These are phyloP conservation scores for Eretmocerus hayati DNA, from an alignment of 2,888 invertebrate genomes.

Conservation along the genomic window DNA sequence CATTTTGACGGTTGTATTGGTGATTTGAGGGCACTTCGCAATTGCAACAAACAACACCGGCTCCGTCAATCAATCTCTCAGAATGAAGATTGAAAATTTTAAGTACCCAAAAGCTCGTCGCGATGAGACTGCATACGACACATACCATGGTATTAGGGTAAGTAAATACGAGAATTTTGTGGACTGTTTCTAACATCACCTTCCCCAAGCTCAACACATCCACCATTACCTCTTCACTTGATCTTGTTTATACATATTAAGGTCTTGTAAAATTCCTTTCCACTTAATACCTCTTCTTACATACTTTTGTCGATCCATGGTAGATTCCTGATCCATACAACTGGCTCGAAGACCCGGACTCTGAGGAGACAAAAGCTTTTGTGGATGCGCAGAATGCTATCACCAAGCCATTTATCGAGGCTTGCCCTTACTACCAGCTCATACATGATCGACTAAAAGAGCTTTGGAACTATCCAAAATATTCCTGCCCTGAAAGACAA, in stretches of 20 bases:
- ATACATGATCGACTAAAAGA: slow-evolving; percentile 76
- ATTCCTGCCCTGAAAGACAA: slow-evolving; percentile 74
- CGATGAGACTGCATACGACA: slow-evolving; percentile 71
- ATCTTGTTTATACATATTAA: no score
- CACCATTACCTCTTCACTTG: no score
- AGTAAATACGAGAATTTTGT: no score
- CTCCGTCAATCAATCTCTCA: no score
- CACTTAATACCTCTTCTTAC: no score
- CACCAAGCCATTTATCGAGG: slow-evolving; percentile 76
- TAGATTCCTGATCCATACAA: slow-evolving; percentile 72
- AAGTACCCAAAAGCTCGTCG: slow-evolving; percentile 72
- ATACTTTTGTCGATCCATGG: slow-evolving; percentile 65
- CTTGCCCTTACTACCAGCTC: slow-evolving; percentile 64
- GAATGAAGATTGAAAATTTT: no score
- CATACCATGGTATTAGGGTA: slow-evolving; percentile 77
- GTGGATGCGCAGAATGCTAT: slow-evolving; percentile 86
- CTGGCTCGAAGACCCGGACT: slow-evolving; percentile 95
- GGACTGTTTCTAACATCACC: no score
- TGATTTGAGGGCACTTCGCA: no score
- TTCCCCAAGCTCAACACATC: no score
- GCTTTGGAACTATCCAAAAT: slow-evolving; percentile 93
- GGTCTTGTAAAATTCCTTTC: no score
- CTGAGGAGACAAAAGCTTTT: slow-evolving; percentile 82
- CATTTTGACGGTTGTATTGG: no score
- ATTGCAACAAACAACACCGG: no score